These are phyloP conservation scores for Heliconius ethilla DNA, from an alignment of 2,888 invertebrate species.

Conservation along the genomic window DNA sequence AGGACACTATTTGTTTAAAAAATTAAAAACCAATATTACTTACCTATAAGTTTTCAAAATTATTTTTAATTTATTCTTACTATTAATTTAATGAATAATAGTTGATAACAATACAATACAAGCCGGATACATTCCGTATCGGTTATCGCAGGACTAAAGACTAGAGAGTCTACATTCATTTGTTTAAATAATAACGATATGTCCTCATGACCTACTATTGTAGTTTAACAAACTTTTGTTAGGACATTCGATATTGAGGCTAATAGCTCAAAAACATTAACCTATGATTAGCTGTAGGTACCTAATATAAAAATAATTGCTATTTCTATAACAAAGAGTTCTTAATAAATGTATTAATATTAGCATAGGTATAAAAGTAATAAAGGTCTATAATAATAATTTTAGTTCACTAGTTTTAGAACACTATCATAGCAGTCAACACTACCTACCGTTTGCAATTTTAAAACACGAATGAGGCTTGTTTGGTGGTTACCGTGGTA, in stretches of 20 bases:
- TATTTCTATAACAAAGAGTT: neutral
- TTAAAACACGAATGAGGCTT: neutral
- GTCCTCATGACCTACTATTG: slow-evolving; percentile 18
- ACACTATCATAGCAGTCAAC: neutral
- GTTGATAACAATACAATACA: neutral
- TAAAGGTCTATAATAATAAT: no score
- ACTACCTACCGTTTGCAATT: neutral
- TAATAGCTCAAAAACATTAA: slow-evolving; percentile 1
- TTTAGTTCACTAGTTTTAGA: neutral
- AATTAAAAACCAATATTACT: neutral
- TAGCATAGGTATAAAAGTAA: neutral
- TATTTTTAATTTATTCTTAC: neutral
- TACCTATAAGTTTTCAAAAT: neutral
- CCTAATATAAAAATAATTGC: neutral
- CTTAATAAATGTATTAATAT: no score
- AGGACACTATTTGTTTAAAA: neutral
- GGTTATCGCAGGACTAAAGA: neutral
- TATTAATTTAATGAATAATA: neutral
- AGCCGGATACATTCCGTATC: neutral
- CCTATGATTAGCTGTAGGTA: slow-evolving; percentile 1
- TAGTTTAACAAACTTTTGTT: neutral
- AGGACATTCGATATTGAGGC: neutral
- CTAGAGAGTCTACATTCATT: neutral
- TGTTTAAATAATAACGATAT: slow-evolving; percentile 2
- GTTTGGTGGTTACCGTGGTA: no score